A percentile compares a stretch with the other conserved stretches of the same genome.
Evolutionary conservation across 2,113 vertebrate species (phyloP).

Genomic region (Origma solitaria): DNA sequence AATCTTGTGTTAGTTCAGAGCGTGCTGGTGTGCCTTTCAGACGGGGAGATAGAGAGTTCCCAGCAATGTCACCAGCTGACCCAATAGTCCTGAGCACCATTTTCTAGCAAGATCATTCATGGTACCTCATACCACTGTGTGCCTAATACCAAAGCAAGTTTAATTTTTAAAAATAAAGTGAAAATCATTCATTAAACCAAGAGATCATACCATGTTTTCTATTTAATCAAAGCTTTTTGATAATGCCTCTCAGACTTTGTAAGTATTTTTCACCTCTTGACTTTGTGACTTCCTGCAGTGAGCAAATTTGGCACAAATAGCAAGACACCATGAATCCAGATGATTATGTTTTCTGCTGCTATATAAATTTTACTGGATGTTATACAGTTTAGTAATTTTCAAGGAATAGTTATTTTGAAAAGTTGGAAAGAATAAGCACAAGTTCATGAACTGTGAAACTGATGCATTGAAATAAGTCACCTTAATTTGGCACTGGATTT

Average conservation of each 20-base stretch:
- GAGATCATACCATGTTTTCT: not conserved
- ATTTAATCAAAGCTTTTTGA: not conserved
- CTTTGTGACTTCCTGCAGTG: not conserved
- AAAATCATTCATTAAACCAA: not conserved
- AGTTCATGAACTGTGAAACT: constrained; percentile 51
- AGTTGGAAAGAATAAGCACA: constrained; percentile 47
- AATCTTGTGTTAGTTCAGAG: not conserved
- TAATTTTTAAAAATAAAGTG: not conserved
- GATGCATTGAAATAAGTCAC: constrained; percentile 57
- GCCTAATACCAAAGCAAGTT: not conserved
- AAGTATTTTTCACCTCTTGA: not conserved
- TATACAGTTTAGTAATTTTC: constrained; percentile 48
- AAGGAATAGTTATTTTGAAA: constrained; percentile 35
- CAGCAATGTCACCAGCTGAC: not conserved
- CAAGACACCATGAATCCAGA: not conserved
- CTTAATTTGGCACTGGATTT: constrained; percentile 55
- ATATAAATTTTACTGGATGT: constrained; percentile 27
- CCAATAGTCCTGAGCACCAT: not conserved
- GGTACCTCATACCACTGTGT: not conserved
- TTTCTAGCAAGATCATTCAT: not conserved
- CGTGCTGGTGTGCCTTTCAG: fast-evolving
- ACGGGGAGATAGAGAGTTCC: not conserved
- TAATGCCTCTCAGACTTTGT: not conserved
- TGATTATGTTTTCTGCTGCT: not conserved
- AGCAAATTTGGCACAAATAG: not conserved